Conservation (phyloP, 1,140 invertebrate species). For the Neocloeon triangulifer region DNA sequence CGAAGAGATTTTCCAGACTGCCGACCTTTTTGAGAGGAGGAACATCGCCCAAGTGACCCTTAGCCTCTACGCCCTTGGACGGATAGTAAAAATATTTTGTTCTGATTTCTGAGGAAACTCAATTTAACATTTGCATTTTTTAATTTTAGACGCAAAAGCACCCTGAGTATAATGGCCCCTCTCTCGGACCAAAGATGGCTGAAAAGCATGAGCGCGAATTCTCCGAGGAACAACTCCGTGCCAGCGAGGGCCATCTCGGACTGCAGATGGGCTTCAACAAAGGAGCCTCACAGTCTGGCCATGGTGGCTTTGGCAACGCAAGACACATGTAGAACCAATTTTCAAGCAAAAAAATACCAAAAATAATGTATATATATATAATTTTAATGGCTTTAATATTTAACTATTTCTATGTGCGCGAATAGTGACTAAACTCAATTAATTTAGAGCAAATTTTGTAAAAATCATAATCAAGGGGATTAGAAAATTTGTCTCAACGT, state of each 20-base stretch:
- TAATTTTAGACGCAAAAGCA: conserved; percentile 68
- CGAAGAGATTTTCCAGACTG: conserved; percentile 96
- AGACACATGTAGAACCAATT: conserved; percentile 83
- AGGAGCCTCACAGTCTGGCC: conserved; percentile 63
- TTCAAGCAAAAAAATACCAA: too few species aligned
- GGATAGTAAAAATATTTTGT: conserved; percentile 48
- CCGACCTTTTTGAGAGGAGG: conserved; percentile 86
- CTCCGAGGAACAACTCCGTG: conserved; percentile 81
- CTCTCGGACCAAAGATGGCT: conserved; percentile 81
- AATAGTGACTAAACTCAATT: too few species aligned
- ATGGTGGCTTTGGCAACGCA: conserved; percentile 85
- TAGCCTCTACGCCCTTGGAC: conserved; percentile 66
- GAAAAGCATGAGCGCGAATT: conserved; percentile 85
- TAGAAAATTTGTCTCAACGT: too few species aligned
- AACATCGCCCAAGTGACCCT: conserved; percentile 92
- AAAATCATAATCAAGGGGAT: too few species aligned
- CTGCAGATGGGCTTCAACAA: conserved; percentile 96
- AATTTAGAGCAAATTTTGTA: too few species aligned
- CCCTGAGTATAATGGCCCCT: conserved; percentile 73
- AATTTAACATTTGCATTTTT: too few species aligned
- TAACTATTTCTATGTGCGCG: too few species aligned
- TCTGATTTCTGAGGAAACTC: too few species aligned
- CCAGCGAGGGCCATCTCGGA: conserved; percentile 71
- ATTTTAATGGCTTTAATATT: too few species aligned
- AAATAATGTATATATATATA: too few species aligned